phyloP scores from a whole-genome alignment of 2,797 vertebrate genomes.

The Selene dorsalis region DNA sequence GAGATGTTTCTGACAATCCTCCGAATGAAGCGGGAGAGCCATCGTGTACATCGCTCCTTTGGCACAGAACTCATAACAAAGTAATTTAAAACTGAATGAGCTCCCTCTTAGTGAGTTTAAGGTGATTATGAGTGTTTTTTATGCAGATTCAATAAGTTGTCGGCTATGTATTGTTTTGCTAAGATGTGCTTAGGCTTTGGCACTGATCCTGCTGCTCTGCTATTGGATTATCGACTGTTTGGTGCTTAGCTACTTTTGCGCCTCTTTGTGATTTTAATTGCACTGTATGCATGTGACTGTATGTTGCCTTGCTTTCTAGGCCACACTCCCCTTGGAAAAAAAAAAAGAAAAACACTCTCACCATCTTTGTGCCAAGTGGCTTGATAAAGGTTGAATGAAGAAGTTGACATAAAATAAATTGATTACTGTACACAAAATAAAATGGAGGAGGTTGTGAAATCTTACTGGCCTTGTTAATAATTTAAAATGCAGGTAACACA shows the following conservation, averaged over 20 bases:
- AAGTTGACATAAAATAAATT: not conserved
- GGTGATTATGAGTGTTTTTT: constrained; percentile 22
- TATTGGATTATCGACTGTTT: constrained; percentile 28
- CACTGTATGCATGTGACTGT: not conserved
- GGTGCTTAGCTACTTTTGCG: constrained; percentile 7
- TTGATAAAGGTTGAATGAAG: constrained; percentile 5
- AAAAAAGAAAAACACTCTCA: not conserved
- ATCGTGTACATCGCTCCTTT: constrained; percentile 6
- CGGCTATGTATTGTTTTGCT: constrained; percentile 17
- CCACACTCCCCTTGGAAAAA: not conserved
- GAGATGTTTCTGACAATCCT: constrained; percentile 60
- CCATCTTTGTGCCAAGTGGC: constrained; percentile 28
- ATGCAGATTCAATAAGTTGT: constrained; percentile 39
- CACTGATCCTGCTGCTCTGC: constrained; percentile 27
- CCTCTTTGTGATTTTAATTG: constrained; percentile 33
- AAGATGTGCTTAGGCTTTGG: constrained; percentile 20
- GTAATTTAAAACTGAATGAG: constrained; percentile 33
- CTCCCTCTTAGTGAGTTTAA: constrained; percentile 25
- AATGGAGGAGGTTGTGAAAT: constrained; percentile 19
- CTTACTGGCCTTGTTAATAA: constrained; percentile 40
- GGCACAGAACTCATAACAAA: constrained; percentile 25
- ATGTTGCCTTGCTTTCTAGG: constrained; percentile 23
- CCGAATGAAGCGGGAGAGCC: constrained; percentile 44
- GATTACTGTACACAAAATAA: constrained; percentile 21
- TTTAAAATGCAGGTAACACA: constrained; percentile 31